Conservation (phyloP, 2,888 invertebrate species). For the Dendrolimus houi region DNA sequence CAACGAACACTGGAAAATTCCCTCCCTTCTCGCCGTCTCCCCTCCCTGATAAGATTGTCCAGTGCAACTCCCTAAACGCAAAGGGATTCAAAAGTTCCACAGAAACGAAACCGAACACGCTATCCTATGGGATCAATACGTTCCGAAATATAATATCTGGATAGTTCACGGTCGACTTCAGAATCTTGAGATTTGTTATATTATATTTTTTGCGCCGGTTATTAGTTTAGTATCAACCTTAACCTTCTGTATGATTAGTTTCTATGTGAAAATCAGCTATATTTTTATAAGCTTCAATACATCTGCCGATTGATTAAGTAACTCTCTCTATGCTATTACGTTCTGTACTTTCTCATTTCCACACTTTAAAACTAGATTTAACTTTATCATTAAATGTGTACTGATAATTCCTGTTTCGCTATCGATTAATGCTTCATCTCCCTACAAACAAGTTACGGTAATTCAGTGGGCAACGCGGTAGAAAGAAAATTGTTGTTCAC, state of each 20-base stretch:
- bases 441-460: no score
- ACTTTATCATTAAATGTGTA: no score
- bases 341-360: no score
- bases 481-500: no score
- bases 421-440: no score
- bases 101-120: conserved; percentile 68
- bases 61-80: conserved; percentile 72
- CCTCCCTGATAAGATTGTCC: conserved; percentile 72
- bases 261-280: no score
- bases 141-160: conserved; percentile 69
- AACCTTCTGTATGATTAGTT: conserved; percentile 6
- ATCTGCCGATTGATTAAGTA: no score
- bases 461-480: no score
- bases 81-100: conserved; percentile 72
- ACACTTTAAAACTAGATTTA: no score
- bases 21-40: conserved; percentile 49
- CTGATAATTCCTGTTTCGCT: no score
- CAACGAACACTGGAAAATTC: conserved; percentile 69
- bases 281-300: no score
- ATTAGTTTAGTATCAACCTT: conserved; percentile 34
- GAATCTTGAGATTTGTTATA: conserved; percentile 36
- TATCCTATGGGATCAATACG: conserved; percentile 70
- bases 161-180: conserved; percentile 52
- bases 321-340: no score
- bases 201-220: conserved; percentile 36